Percentiles rank a stretch among this genome's conserved stretches.
Conservation (phyloP, 2,888 invertebrate genomes). For the Himalopsyche tibetana region DNA sequence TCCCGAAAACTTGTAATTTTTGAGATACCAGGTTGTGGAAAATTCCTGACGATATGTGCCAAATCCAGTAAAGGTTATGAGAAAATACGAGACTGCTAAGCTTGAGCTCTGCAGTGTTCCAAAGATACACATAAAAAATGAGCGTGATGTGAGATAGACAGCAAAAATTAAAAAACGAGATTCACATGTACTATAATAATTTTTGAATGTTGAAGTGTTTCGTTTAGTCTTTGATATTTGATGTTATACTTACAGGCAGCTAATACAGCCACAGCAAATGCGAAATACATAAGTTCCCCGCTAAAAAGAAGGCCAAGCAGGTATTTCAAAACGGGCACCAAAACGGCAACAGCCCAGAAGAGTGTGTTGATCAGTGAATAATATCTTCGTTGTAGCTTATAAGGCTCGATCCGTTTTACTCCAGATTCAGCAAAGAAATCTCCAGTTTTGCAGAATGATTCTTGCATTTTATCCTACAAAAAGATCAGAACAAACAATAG, state of each 20-base stretch:
- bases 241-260: conserved; percentile 83
- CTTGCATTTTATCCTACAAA: conserved; percentile 83
- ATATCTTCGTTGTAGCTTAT: conserved; percentile 78
- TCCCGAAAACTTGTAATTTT: too few species aligned
- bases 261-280: conserved; percentile 83
- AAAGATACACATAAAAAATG: too few species aligned
- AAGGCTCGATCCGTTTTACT: conserved; percentile 79
- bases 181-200: too few species aligned
- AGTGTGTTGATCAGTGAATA: conserved; percentile 84
- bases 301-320: conserved; percentile 82
- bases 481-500: conserved; percentile 13
- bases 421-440: conserved; percentile 88
- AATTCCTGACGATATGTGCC: too few species aligned
- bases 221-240: background rate
- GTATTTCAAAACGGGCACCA: conserved; percentile 85
- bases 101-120: too few species aligned
- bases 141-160: too few species aligned
- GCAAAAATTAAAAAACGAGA: too few species aligned
- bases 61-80: too few species aligned
- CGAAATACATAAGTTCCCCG: conserved; percentile 84
- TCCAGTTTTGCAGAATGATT: conserved; percentile 85
- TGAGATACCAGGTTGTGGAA: too few species aligned
- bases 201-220: too few species aligned
- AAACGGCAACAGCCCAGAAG: conserved; percentile 82
- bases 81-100: too few species aligned